Percentiles rank a stretch among this genome's conserved stretches.
phyloP scores from a whole-genome alignment of 2,113 vertebrate species.

The Urocynchramus pylzowi region DNA sequence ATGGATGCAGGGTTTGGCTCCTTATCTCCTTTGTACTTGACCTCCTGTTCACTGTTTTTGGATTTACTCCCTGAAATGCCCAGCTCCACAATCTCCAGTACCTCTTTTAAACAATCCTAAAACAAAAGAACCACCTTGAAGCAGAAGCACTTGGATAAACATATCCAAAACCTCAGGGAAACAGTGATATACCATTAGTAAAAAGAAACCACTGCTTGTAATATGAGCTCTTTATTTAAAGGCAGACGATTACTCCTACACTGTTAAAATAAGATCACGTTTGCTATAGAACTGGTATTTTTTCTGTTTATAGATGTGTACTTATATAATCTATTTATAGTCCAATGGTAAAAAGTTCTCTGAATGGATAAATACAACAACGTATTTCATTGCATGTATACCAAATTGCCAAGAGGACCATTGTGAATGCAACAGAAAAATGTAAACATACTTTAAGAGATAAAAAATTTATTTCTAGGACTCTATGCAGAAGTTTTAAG shows the following conservation, averaged over 20 bases:
- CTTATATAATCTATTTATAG: background rate
- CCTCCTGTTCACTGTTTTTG: slow-evolving; percentile 85
- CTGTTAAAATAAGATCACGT: background rate
- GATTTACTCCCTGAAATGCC: slow-evolving; percentile 96
- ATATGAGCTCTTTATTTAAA: background rate
- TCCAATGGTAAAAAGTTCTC: background rate
- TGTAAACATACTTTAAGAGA: background rate
- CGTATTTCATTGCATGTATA: background rate
- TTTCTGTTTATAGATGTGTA: background rate
- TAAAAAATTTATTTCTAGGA: background rate
- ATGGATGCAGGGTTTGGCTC: slow-evolving; percentile 94
- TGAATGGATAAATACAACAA: background rate
- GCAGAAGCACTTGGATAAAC: background rate
- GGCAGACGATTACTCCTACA: background rate
- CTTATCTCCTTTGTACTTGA: slow-evolving; percentile 93
- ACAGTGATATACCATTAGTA: background rate
- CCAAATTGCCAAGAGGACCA: background rate
- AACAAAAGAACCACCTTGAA: background rate
- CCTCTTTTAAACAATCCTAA: slow-evolving; percentile 93
- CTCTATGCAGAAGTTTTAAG: background rate
- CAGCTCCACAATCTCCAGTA: slow-evolving; percentile 93
- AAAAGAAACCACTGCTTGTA: background rate
- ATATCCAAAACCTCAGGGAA: background rate
- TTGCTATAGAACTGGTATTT: background rate
- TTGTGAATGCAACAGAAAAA: background rate